Evolutionary conservation across 2,797 vertebrate species (phyloP).

Genomic region (Lagodon rhomboides): DNA sequence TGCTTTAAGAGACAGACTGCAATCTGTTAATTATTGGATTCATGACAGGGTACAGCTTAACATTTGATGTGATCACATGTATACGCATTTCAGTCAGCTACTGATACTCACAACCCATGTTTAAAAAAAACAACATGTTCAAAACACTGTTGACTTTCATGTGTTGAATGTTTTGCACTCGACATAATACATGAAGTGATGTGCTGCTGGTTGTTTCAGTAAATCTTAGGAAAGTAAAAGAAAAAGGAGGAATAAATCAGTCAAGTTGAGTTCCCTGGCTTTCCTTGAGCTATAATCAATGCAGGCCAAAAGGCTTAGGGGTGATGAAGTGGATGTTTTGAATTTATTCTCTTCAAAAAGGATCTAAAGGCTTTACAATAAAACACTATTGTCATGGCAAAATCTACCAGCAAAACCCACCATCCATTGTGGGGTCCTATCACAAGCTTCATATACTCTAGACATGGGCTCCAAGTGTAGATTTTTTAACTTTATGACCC

Average conservation of each 20-base stretch:
- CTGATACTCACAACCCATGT: slow-evolving; percentile 37
- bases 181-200: slow-evolving; percentile 39
- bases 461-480: slow-evolving; percentile 36
- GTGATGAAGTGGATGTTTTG: slow-evolving; percentile 54
- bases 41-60: slow-evolving; percentile 57
- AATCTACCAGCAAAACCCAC: slow-evolving; percentile 48
- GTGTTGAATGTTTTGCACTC: slow-evolving; percentile 27
- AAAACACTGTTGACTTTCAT: slow-evolving; percentile 34
- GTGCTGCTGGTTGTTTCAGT: slow-evolving; percentile 71
- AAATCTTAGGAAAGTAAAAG: slow-evolving; percentile 25
- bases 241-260: slow-evolving; percentile 5
- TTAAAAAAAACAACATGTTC: not conserved
- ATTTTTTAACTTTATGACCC: slow-evolving; percentile 32
- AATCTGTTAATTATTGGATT: slow-evolving; percentile 60
- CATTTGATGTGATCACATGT: slow-evolving; percentile 66
- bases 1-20: slow-evolving; percentile 65
- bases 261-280: slow-evolving; percentile 58
- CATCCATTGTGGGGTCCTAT: slow-evolving; percentile 36
- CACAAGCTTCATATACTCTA: slow-evolving; percentile 49
- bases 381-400: slow-evolving; percentile 47
- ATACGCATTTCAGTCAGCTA: slow-evolving; percentile 56
- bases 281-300: slow-evolving; percentile 56
- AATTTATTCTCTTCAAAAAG: slow-evolving; percentile 37
- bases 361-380: slow-evolving; percentile 41
- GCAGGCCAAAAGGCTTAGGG: slow-evolving; percentile 48